phyloP scores from a whole-genome alignment of 2,888 invertebrate species.

The Molanna angustata region DNA sequence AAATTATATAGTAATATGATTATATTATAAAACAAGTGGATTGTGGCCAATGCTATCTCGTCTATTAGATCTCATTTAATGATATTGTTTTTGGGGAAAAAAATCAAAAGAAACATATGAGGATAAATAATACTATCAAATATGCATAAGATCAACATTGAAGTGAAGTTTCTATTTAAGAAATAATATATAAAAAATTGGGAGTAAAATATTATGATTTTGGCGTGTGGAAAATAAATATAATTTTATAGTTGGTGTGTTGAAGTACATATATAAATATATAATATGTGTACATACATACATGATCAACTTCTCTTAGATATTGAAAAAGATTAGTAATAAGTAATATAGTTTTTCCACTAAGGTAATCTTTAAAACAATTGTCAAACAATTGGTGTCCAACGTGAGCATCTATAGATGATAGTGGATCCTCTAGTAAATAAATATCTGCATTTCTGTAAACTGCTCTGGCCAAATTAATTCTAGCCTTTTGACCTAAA shows the following conservation, averaged over 20 bases:
- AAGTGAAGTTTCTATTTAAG: too few relatives aligned
- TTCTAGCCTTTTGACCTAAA: conserved; percentile 22
- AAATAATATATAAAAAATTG: too few relatives aligned
- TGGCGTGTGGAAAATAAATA: too few relatives aligned
- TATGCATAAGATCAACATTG: too few relatives aligned
- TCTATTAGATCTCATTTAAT: too few relatives aligned
- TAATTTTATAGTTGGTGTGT: too few relatives aligned
- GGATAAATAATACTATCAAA: too few relatives aligned
- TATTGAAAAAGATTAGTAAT: conserved; percentile 86
- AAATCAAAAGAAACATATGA: not conserved
- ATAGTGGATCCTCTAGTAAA: conserved; percentile 71
- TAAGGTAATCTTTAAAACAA: conserved; percentile 61
- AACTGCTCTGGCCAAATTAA: conserved; percentile 52
- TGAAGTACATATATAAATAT: too few relatives aligned
- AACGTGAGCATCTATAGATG: conserved; percentile 71
- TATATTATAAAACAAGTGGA: too few relatives aligned
- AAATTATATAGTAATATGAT: not conserved
- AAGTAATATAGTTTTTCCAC: conserved; percentile 68
- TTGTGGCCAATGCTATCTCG: too few relatives aligned
- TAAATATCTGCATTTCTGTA: conserved; percentile 74
- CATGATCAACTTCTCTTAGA: conserved; percentile 63
- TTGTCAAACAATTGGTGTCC: conserved; percentile 67
- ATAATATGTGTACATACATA: conserved; percentile 34
- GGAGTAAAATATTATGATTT: too few relatives aligned
- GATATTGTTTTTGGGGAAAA: not conserved